A percentile compares a stretch with the other conserved stretches of the same genome.
Evolutionary conservation across 2,888 invertebrate species (phyloP).

Genomic region (Drosophila testacea): DNA sequence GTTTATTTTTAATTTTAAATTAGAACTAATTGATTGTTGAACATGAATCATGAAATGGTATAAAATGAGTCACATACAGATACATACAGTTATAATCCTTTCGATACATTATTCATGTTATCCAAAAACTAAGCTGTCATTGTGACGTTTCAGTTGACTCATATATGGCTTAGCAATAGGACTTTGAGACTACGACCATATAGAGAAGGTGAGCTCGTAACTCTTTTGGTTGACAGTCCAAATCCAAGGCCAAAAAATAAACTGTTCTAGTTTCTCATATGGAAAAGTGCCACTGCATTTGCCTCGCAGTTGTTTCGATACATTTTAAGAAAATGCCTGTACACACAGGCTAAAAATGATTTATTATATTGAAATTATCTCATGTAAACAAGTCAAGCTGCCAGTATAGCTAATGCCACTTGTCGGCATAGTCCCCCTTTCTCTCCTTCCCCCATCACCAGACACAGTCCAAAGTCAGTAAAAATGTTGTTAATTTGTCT

Average conservation of each 20-base stretch:
- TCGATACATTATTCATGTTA: constrained; percentile 2
- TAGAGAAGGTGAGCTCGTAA: constrained; percentile 41
- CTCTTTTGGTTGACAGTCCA: constrained; percentile 49
- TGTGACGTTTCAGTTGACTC: constrained; percentile 32
- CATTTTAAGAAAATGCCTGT: constrained; percentile 41
- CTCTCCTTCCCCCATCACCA: constrained; percentile 7
- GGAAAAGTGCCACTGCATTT: constrained; percentile 26
- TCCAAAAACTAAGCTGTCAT: neutral
- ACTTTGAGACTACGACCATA: constrained; percentile 22
- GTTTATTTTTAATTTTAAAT: no score
- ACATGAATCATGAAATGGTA: constrained; percentile 15
- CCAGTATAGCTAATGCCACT: constrained; percentile 78
- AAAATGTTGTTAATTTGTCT: constrained; percentile 80
- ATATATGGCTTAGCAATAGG: constrained; percentile 9
- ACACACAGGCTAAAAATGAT: constrained; percentile 64
- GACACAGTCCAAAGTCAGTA: constrained; percentile 53
- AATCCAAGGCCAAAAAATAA: constrained; percentile 49
- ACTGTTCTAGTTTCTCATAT: constrained; percentile 21
- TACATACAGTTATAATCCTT: constrained; percentile 19
- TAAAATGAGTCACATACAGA: constrained; percentile 17
- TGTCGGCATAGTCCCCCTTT: constrained; percentile 55
- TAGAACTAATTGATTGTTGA: neutral
- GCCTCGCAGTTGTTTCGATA: constrained; percentile 29
- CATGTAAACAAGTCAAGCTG: constrained; percentile 84
- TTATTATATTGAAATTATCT: constrained; percentile 83